Evolutionary conservation across 2,888 invertebrate species (phyloP), one percentile per base, ranked within the genome.

Genomic region (Brassicogethes aeneus): DNA sequence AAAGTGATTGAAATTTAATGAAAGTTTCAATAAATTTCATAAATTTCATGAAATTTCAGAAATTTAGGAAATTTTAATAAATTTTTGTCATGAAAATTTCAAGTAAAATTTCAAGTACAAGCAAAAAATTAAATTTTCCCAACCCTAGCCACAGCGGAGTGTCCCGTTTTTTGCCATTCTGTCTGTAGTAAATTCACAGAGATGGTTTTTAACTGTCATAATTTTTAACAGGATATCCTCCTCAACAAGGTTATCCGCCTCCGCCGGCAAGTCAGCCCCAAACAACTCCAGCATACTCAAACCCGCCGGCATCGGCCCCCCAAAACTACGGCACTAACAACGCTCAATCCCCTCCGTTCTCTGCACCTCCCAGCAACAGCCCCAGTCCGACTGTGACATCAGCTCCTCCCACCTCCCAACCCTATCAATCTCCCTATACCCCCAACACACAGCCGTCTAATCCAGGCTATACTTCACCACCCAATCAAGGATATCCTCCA

Each of bases 291-390:
- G 45, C 54, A 34, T 68, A 69, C 45, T 61, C 62, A 3, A 42
- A 49, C 17, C 64, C 56, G 15, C 64, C 66, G 61, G 43, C 59
- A 60, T 32, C 55, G 3, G 50, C 59, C 3, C 57, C 59, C 3
- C 59, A 59, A 39, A 64, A 60, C 73, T 80, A 53, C 41, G 57
- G 55, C 1, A 57, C 64, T 3, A 53, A 45, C 33, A 62, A 58
- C 44, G 75, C 78, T 16, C 78, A 79, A 56, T 76, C 80, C 2
- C 77, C 80, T 2, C 80, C 81, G 40, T 78, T 80, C 45, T 76
- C 78, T 1, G 70, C 57, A 53, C 66, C 76, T 17, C 76, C 66
- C 2, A 60, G 60, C 12, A 69, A 57, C 42, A 60, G 61, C 37
- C 64, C 44, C 13, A 74, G 69, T 57, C 73, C 73, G 8, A 72